A percentile compares a stretch with the other conserved stretches of the same genome.
Conservation (phyloP, 1,140 invertebrate genomes). For the Scaptodrosophila lebanonensis region DNA sequence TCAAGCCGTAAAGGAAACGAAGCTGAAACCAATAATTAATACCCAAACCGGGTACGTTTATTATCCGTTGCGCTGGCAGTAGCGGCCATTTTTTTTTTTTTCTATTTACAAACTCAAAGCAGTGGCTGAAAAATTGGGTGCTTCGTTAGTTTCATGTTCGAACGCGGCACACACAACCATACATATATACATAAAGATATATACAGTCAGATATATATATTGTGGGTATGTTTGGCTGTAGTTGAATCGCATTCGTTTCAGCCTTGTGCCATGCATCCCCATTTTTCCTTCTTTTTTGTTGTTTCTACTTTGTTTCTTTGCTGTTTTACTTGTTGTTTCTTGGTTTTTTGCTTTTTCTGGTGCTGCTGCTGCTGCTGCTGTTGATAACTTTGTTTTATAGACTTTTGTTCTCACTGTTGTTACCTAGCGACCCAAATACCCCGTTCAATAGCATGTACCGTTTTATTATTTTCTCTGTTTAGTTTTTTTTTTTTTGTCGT, state of each 20-base stretch:
- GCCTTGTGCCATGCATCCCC: slow-evolving; percentile 58
- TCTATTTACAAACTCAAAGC: neutral
- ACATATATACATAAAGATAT: slow-evolving; percentile 8
- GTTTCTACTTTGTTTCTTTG: slow-evolving; percentile 21
- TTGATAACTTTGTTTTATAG: slow-evolving; percentile 67
- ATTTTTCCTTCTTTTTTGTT: slow-evolving; percentile 37
- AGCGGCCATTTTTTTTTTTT: slow-evolving; percentile 9
- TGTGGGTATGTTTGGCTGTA: slow-evolving; percentile 26
- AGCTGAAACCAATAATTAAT: slow-evolving; percentile 65
- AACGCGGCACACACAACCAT: slow-evolving; percentile 2
- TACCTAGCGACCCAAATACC: slow-evolving; percentile 64
- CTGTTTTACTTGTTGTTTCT: slow-evolving; percentile 43
- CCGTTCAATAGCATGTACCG: slow-evolving; percentile 50
- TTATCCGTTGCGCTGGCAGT: slow-evolving; percentile 29
- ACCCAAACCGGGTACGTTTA: slow-evolving; percentile 57
- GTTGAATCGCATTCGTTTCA: slow-evolving; percentile 55
- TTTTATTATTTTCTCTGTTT: slow-evolving; percentile 21
- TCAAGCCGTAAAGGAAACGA: slow-evolving; percentile 36
- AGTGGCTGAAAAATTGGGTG: slow-evolving; percentile 20
- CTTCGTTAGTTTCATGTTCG: slow-evolving; percentile 51
- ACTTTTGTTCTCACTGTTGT: slow-evolving; percentile 63
- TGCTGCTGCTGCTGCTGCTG: slow-evolving; percentile 34
- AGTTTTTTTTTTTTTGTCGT: neutral
- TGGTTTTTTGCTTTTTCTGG: slow-evolving; percentile 13
- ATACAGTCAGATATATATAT: slow-evolving; percentile 9